Conservation (phyloP, 2,113 vertebrate species). For the Nansenia antarctica region DNA sequence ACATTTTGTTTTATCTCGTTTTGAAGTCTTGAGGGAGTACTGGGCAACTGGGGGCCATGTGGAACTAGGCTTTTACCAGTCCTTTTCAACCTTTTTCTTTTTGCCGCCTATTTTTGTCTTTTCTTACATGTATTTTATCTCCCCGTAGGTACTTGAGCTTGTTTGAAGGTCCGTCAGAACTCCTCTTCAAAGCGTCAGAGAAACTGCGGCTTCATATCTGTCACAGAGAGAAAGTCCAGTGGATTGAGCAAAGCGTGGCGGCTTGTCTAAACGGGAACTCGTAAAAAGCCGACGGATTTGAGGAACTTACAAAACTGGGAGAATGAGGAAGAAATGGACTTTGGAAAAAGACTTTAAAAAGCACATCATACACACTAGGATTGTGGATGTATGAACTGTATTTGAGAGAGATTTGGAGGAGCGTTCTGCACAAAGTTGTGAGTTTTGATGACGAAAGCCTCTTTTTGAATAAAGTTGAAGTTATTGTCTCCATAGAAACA, state of each 20-base stretch:
- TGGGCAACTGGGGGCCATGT: too few relatives aligned
- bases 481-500: constrained; percentile 45
- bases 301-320: constrained; percentile 9
- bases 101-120: neutral
- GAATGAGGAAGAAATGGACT: constrained; percentile 33
- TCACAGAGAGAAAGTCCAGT: constrained; percentile 17
- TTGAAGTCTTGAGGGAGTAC: too few relatives aligned
- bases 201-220: constrained; percentile 16
- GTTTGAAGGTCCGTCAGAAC: constrained; percentile 76
- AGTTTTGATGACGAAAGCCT: constrained; percentile 47
- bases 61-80: too few relatives aligned
- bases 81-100: too few relatives aligned
- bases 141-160: constrained; percentile 88
- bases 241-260: neutral
- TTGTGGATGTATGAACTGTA: constrained; percentile 22
- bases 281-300: constrained; percentile 8
- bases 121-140: neutral
- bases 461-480: constrained; percentile 45
- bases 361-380: constrained; percentile 32
- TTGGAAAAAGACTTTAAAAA: constrained; percentile 43
- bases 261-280: constrained; percentile 8
- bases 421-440: constrained; percentile 40
- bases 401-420: constrained; percentile 33
- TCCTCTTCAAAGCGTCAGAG: constrained; percentile 12
- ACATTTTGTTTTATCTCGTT: too few relatives aligned